Evolutionary conservation across 2,888 invertebrate genomes (phyloP).

Genomic region (Argynnis bischoffii): DNA sequence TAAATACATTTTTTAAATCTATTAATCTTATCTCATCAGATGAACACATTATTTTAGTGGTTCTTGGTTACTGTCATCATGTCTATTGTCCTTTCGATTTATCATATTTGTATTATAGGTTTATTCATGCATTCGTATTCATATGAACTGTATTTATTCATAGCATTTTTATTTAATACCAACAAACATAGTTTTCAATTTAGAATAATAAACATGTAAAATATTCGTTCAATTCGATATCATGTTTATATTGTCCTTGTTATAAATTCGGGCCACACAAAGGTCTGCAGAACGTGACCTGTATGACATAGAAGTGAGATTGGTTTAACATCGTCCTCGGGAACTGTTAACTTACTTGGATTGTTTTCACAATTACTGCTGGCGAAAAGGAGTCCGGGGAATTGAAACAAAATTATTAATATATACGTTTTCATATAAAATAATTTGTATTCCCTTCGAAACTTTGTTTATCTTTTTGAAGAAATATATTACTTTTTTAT

Average conservation of each 20-base stretch:
- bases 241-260: slow-evolving; percentile 49
- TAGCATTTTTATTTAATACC: too few species aligned
- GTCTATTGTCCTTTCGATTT: too few species aligned
- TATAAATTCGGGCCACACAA: slow-evolving; percentile 51
- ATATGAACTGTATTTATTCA: not conserved
- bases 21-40: too few species aligned
- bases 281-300: slow-evolving; percentile 56
- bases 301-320: slow-evolving; percentile 53
- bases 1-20: too few species aligned
- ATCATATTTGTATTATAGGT: too few species aligned
- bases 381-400: not conserved
- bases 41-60: too few species aligned
- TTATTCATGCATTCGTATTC: too few species aligned
- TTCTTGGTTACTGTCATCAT: too few species aligned
- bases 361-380: slow-evolving; percentile 31
- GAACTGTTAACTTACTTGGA: slow-evolving; percentile 54
- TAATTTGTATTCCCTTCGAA: not conserved
- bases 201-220: not conserved
- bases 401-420: slow-evolving; percentile 1
- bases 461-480: too few species aligned
- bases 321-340: slow-evolving; percentile 48
- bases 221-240: slow-evolving; percentile 39
- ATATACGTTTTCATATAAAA: not conserved
- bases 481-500: too few species aligned
- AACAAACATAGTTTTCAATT: not conserved